A percentile compares a stretch with the other conserved stretches of the same genome.
Conservation (phyloP, 2,888 invertebrate genomes). For the Lasioglossum vierecki region DNA sequence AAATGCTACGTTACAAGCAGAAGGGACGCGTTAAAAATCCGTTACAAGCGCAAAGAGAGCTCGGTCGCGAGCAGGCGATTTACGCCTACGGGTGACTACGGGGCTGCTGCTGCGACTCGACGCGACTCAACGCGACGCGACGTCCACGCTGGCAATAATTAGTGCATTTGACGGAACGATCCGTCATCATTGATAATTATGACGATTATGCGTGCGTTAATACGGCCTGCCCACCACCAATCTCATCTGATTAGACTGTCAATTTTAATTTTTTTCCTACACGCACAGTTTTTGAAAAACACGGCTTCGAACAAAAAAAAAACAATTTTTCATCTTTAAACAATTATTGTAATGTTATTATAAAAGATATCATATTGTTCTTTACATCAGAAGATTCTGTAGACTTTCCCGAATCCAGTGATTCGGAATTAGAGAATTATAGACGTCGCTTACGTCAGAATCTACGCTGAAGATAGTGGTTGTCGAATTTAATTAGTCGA, state of each 20-base stretch:
- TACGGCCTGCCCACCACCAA: constrained; percentile 61
- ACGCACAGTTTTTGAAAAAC: too few species aligned
- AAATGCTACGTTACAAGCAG: constrained; percentile 55
- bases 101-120: constrained; percentile 7
- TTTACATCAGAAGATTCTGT: too few species aligned
- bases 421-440: too few species aligned
- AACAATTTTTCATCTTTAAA: too few species aligned
- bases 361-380: too few species aligned
- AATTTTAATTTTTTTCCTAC: too few species aligned
- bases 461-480: not conserved
- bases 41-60: constrained; percentile 60
- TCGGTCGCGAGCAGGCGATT: constrained; percentile 56
- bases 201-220: constrained; percentile 76
- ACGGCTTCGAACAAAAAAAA: too few species aligned
- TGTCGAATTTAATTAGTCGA: not conserved
- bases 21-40: constrained; percentile 64
- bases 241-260: constrained; percentile 61
- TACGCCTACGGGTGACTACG: constrained; percentile 60
- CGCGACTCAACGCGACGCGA: constrained; percentile 4
- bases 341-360: too few species aligned
- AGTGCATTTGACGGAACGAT: constrained; percentile 73
- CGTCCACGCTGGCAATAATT: constrained; percentile 70
- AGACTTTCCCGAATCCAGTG: too few species aligned
- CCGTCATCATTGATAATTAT: constrained; percentile 78
- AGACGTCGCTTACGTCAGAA: not conserved